Evolutionary conservation across 2,888 invertebrate species (phyloP).

Genomic region (Deilephila porcellus): DNA sequence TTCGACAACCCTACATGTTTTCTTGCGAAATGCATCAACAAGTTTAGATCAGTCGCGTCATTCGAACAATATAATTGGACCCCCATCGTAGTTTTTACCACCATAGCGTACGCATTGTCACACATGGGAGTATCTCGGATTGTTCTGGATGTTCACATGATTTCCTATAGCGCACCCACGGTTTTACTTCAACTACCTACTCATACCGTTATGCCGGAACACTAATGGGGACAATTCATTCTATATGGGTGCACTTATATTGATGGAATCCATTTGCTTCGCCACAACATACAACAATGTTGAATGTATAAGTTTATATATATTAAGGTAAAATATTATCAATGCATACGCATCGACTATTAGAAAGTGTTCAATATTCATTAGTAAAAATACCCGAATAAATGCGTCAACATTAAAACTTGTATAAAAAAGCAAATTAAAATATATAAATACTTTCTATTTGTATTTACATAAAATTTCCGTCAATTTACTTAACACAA

Average conservation of each 20-base stretch:
- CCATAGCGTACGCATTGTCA: constrained; percentile 42
- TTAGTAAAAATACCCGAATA: not conserved
- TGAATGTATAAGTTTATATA: not conserved
- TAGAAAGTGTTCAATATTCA: not conserved
- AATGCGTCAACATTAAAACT: not conserved
- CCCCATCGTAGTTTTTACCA: constrained; percentile 59
- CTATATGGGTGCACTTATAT: constrained; percentile 31
- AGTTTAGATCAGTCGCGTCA: constrained; percentile 45
- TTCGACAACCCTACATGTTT: not conserved
- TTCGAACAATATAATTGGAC: constrained; percentile 63
- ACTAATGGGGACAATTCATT: constrained; percentile 47
- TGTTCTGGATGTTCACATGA: constrained; percentile 66
- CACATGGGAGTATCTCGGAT: constrained; percentile 57
- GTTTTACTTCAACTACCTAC: constrained; percentile 56
- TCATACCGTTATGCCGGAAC: constrained; percentile 50
- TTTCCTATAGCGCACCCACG: constrained; percentile 63
- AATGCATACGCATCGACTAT: not conserved
- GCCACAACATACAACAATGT: not conserved
- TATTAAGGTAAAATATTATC: not conserved
- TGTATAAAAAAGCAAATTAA: not conserved
- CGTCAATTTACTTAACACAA: constrained; percentile 55
- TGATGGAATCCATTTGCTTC: constrained; percentile 6
- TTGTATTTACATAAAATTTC: constrained; percentile 50
- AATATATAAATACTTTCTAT: constrained; percentile 30
- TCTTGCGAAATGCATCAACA: constrained; percentile 3